These are phyloP conservation scores for Sinocyclocheilus rhinocerous DNA, from an alignment of 2,113 vertebrate species.

Conservation along the genomic window DNA sequence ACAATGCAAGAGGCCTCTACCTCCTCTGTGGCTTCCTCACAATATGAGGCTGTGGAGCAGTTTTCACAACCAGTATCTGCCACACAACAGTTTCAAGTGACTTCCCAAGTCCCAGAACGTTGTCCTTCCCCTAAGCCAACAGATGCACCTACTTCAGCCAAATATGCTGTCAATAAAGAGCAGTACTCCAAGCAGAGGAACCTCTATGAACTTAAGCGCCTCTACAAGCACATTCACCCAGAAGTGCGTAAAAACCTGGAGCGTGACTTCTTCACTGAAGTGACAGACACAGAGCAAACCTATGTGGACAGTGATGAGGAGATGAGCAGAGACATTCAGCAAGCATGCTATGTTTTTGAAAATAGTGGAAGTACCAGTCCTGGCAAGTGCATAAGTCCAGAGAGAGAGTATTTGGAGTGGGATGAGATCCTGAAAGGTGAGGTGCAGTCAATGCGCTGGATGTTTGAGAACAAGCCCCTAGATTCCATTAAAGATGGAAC, in stretches of 20 bases:
- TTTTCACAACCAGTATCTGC: slow-evolving; percentile 74
- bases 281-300: slow-evolving; percentile 73
- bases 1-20: slow-evolving; percentile 50
- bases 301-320: slow-evolving; percentile 66
- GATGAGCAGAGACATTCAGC: slow-evolving; percentile 76
- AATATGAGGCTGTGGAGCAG: slow-evolving; percentile 70
- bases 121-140: slow-evolving; percentile 72
- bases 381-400: slow-evolving; percentile 75
- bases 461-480: slow-evolving; percentile 86
- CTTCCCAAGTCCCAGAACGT: slow-evolving; percentile 67
- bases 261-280: slow-evolving; percentile 78
- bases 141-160: slow-evolving; percentile 62
- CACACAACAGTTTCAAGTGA: slow-evolving; percentile 68
- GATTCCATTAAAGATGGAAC: slow-evolving; percentile 80
- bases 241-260: slow-evolving; percentile 84
- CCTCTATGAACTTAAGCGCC: slow-evolving; percentile 81
- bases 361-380: slow-evolving; percentile 71
- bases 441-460: slow-evolving; percentile 83
- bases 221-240: slow-evolving; percentile 85
- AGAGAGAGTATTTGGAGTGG: slow-evolving; percentile 81
- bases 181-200: slow-evolving; percentile 83
- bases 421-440: slow-evolving; percentile 86
- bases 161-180: slow-evolving; percentile 71
- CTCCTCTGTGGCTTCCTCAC: slow-evolving; percentile 65
- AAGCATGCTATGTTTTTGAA: slow-evolving; percentile 81